phyloP scores from a whole-genome alignment of 2,797 vertebrate species.

The Xyrichtys novacula region DNA sequence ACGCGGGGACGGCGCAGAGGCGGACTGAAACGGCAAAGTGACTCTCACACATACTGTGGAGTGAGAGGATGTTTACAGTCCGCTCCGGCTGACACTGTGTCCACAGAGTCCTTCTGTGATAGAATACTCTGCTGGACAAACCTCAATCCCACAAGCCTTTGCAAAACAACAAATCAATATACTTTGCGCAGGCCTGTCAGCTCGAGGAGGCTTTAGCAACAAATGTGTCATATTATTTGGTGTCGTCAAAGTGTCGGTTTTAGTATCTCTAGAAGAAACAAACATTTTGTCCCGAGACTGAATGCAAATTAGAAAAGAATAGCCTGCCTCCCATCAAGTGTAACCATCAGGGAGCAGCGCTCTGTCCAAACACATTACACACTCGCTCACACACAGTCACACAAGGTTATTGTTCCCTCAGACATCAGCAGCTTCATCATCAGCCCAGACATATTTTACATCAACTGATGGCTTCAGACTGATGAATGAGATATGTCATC shows the following conservation, averaged over 20 bases:
- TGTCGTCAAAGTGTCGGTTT: conserved; percentile 2
- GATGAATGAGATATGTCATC: conserved; percentile 73
- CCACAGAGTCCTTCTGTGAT: conserved; percentile 20
- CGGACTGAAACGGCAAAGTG: conserved; percentile 2
- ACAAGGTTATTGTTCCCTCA: conserved; percentile 70
- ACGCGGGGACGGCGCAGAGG: conserved; percentile 32
- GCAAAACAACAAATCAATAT: conserved; percentile 30
- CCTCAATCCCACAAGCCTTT: conserved; percentile 8
- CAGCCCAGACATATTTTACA: conserved; percentile 59
- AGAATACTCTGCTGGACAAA: conserved; percentile 15
- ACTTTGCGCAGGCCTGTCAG: conserved; percentile 3
- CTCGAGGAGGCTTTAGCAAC: neutral
- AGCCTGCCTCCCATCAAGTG: conserved; percentile 6
- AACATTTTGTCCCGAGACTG: conserved; percentile 13
- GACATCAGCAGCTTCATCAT: conserved; percentile 72
- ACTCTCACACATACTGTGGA: conserved; percentile 26
- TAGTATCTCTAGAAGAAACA: neutral
- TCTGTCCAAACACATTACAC: conserved; percentile 40
- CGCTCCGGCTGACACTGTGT: conserved; percentile 13
- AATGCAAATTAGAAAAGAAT: conserved; percentile 13
- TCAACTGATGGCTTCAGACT: conserved; percentile 66
- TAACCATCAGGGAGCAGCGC: conserved; percentile 24
- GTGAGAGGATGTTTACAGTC: conserved; percentile 44
- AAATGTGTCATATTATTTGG: neutral
- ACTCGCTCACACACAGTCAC: conserved; percentile 50